Percentiles rank a stretch among this genome's conserved stretches.
These are phyloP conservation scores for Cyaniris semiargus DNA, from an alignment of 2,888 invertebrate species.

Conservation along the genomic window DNA sequence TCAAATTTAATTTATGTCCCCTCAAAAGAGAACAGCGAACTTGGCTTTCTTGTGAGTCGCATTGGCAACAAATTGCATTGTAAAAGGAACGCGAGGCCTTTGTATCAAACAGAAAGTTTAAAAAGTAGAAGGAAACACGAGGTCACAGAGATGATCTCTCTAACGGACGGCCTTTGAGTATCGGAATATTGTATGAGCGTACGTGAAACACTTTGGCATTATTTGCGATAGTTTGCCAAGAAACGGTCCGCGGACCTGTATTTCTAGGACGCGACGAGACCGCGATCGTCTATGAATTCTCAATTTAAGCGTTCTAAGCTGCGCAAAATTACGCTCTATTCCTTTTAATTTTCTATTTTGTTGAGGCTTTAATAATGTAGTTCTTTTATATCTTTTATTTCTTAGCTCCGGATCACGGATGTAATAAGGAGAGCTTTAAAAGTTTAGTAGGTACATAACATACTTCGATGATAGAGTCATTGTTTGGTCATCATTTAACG, in stretches of 20 bases:
- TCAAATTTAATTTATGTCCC: neutral
- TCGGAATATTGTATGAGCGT: constrained; percentile 59
- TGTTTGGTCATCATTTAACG: no score
- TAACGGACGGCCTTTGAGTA: constrained; percentile 67
- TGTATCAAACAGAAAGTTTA: constrained; percentile 31
- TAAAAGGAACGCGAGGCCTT: constrained; percentile 23
- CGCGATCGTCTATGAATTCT: constrained; percentile 24
- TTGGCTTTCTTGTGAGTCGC: constrained; percentile 13
- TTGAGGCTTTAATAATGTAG: neutral
- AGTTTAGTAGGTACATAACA: neutral
- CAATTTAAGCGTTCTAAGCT: constrained; percentile 3
- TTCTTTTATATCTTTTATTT: no score
- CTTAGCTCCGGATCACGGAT: neutral
- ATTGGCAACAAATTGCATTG: constrained; percentile 26
- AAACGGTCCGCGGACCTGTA: constrained; percentile 42
- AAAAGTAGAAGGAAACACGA: constrained; percentile 48
- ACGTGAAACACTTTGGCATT: constrained; percentile 58
- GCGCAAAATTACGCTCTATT: neutral
- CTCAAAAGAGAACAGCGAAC: neutral
- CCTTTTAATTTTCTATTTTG: neutral
- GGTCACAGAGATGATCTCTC: constrained; percentile 59
- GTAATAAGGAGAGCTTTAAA: neutral
- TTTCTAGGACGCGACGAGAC: constrained; percentile 43
- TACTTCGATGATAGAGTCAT: neutral
- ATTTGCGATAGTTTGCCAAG: constrained; percentile 55